Evolutionary conservation across 2,888 invertebrate species (phyloP), one percentile per base, ranked within the genome.

Genomic region (Ashinkailepas kermadecensis): DNA sequence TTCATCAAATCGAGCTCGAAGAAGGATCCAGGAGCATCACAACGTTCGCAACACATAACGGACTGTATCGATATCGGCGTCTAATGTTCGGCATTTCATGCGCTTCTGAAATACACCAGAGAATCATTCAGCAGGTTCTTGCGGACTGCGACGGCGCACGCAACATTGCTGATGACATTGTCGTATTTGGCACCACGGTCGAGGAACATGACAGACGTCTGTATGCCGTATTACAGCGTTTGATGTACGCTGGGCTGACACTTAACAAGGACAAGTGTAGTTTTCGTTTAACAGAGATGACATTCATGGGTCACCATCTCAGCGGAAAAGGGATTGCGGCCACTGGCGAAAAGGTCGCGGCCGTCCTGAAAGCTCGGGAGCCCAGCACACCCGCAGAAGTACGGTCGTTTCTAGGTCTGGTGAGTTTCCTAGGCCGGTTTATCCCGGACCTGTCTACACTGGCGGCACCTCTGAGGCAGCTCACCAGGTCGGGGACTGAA

Each of bases 11-110:
- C 18, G 70, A 81, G 23, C 57, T 81, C 2, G 39, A 81, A 13
- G 74, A 1, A 9, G 6, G 13, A 0, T 79, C 80, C 0, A 78
- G 64, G 54, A 2, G 15, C 18, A 67, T 81, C 23, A 81, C 81
- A 3, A 59, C 81, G 4, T 82, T 82, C 62, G 67, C 78, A 23
- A 81, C 82, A 13, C 80, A 80, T 21, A 18, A 64, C 21, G 82
- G 82, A 1, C 81, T 78, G n/a, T 82, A 80, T 11, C 78, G 81
- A 18, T 82, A 80, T 62, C n/a, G 74, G 9, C 59, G 81, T 18
- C 8, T 82, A 4, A 74, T 79, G 58, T 83, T 83, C 39, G 83
- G 83, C 12, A 56, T 83, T 1, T 78, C 70, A 21, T 74, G 65
- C 62, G 59, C 64, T 18, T 80, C 78, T 12, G 65, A 58, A 18